Conservation (phyloP, 2,113 vertebrate genomes). For the Tilapia sparmanii region DNA sequence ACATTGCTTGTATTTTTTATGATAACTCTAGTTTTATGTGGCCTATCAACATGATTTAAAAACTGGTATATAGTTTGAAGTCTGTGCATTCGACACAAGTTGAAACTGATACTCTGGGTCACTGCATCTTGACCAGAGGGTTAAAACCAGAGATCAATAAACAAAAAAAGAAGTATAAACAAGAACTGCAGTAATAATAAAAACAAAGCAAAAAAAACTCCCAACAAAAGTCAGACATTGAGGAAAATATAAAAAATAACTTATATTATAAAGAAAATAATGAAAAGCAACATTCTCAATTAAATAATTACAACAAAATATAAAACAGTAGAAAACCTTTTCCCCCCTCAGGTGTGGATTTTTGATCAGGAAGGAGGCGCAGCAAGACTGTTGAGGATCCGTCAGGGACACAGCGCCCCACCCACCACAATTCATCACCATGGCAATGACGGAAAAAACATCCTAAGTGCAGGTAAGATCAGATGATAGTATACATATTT, state of each 20-base stretch:
- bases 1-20: background rate
- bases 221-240: background rate
- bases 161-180: background rate
- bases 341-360: conserved; percentile 83
- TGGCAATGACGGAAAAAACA: conserved; percentile 85
- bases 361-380: conserved; percentile 87
- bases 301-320: background rate
- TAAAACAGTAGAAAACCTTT: background rate
- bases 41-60: background rate
- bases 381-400: conserved; percentile 80
- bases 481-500: background rate
- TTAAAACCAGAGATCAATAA: background rate
- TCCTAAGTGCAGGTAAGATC: conserved; percentile 86
- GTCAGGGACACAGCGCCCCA: conserved; percentile 88
- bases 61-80: background rate
- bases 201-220: background rate
- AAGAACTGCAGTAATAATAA: background rate
- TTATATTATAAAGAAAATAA: background rate
- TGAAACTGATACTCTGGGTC: background rate
- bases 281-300: background rate
- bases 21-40: background rate
- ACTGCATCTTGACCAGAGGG: background rate
- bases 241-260: background rate
- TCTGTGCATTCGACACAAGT: background rate
- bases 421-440: conserved; percentile 85